Conservation (phyloP, 1,140 invertebrate genomes). For the Vollenhovia emeryi region DNA sequence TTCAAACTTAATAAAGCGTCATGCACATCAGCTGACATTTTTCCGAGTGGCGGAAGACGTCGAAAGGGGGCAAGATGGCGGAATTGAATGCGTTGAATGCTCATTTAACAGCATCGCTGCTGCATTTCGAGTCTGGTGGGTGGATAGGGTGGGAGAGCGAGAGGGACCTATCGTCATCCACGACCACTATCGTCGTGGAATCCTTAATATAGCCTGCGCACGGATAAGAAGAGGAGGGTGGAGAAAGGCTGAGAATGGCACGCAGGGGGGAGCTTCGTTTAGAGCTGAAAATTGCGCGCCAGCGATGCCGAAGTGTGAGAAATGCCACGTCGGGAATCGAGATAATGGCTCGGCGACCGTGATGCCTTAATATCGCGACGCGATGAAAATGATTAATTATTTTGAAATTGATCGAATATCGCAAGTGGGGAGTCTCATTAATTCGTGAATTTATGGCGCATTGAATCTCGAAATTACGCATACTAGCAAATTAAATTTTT, state of each 20-base stretch:
- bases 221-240: slow-evolving; percentile 56
- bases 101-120: slow-evolving; percentile 77
- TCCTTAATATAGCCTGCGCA: slow-evolving; percentile 81
- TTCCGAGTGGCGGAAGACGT: slow-evolving; percentile 56
- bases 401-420: background rate
- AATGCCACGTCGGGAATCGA: slow-evolving; percentile 47
- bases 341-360: background rate
- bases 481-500: slow-evolving; percentile 11
- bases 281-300: slow-evolving; percentile 78
- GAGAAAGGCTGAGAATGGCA: slow-evolving; percentile 74
- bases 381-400: slow-evolving; percentile 44
- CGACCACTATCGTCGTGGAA: slow-evolving; percentile 73
- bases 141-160: background rate
- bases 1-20: slow-evolving; percentile 84
- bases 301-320: slow-evolving; percentile 57
- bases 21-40: slow-evolving; percentile 76
- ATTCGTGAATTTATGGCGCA: slow-evolving; percentile 18
- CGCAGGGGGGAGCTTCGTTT: slow-evolving; percentile 67
- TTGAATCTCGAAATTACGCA: background rate
- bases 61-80: slow-evolving; percentile 30
- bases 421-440: background rate
- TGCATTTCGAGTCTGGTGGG: slow-evolving; percentile 60
- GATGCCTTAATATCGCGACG: slow-evolving; percentile 37
- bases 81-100: slow-evolving; percentile 83
- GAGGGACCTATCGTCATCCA: slow-evolving; percentile 46